Evolutionary conservation across 2,113 vertebrate species (phyloP), one percentile per base, ranked within the genome.

Genomic region (Tachuris rubrigastra): DNA sequence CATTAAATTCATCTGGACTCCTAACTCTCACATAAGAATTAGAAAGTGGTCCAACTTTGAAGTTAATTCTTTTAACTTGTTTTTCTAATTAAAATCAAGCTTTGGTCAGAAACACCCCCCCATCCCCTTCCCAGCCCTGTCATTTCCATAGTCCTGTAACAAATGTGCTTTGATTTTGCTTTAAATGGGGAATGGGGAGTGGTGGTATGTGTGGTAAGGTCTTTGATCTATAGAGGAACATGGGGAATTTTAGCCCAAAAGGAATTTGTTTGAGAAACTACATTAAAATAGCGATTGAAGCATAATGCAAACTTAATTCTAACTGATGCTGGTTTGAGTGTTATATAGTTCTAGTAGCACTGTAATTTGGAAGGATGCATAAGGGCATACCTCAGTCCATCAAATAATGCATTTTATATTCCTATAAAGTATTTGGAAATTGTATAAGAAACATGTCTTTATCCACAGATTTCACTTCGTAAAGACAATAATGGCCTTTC

Each of bases 111-210:
- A 95, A 79, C 13, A 27, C 7, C 6, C 5, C 8, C 22, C 10
- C 33, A 11, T 6, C 0, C 2, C 9, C 49, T 6, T 0, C 2
- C 9, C 49, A 9, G 12, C 25, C 49, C 49, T 50, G 49, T 50
- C 4, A 22, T 25, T 72, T 71, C 39, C 49, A 59, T 2, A 67
- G 47, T 27, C 18, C 42, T 46, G 14, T 39, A 84, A 89, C 28
- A 87, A 73, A 94, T 16, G 6, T 74, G 19, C n/a, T 85, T 77
- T 93, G 56, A 85, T 90, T 93, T 91, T 10, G 2, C 31, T 76
- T 93, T 59, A 59, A 74, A 63, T 55, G 27, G n/a, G 17, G 27
- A 68, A 8, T 27, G 6, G 46, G 58, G 44, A 37, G 27, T 80
- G 31, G 9, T 41, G 24, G 37, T 20, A 12, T 46, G 35, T 31